A percentile compares a stretch with the other conserved stretches of the same genome.
These are phyloP conservation scores for Chirona hameri DNA, from an alignment of 2,888 invertebrate genomes.

Conservation along the genomic window DNA sequence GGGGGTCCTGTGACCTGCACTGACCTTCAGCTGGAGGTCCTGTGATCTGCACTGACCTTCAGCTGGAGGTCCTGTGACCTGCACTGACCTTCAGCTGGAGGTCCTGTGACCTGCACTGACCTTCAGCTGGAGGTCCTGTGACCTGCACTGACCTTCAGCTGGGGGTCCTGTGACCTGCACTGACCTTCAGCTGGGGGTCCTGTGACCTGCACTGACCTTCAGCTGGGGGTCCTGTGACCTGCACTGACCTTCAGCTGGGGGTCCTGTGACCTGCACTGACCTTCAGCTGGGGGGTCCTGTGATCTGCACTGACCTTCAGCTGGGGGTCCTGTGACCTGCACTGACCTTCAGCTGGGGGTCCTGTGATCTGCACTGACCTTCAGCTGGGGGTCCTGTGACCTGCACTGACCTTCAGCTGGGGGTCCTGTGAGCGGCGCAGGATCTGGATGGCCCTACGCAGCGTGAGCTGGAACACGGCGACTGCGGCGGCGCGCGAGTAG, in stretches of 20 bases:
- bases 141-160: slow-evolving; percentile 56
- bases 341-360: too few species aligned
- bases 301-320: slow-evolving; percentile 50
- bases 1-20: slow-evolving; percentile 45
- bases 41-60: slow-evolving; percentile 53
- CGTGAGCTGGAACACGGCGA: slow-evolving; percentile 84
- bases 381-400: slow-evolving; percentile 55
- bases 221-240: slow-evolving; percentile 46
- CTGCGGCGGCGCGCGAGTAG: slow-evolving; percentile 80
- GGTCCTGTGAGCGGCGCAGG: slow-evolving; percentile 65
- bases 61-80: slow-evolving; percentile 46
- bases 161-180: slow-evolving; percentile 45
- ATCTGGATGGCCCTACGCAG: slow-evolving; percentile 80
- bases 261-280: too few species aligned
- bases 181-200: slow-evolving; percentile 51
- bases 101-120: slow-evolving; percentile 49
- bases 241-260: slow-evolving; percentile 54
- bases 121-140: slow-evolving; percentile 48
- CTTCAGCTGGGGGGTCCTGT: too few species aligned
- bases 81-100: slow-evolving; percentile 54
- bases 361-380: too few species aligned
- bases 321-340: slow-evolving; percentile 40
- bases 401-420: slow-evolving; percentile 46
- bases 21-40: slow-evolving; percentile 51
- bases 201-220: slow-evolving; percentile 53